Evolutionary conservation across 2,113 vertebrate genomes (phyloP).

Genomic region (Ochotona princeps): DNA sequence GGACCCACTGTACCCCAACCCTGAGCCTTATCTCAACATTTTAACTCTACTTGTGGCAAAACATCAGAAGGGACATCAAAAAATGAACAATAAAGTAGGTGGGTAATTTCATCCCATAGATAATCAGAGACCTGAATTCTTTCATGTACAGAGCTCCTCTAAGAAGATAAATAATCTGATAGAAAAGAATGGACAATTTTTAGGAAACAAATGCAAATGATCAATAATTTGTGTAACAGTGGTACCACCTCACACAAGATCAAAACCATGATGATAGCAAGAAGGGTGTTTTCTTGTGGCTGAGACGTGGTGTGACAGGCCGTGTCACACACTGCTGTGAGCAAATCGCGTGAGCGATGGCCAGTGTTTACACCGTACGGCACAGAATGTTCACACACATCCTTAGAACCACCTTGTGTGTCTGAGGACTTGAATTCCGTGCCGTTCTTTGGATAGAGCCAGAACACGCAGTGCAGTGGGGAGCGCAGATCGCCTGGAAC

Average conservation of each 20-base stretch:
- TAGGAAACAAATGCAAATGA: not conserved
- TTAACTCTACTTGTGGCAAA: no score
- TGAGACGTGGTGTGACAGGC: not conserved
- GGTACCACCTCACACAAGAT: not conserved
- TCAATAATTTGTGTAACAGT: not conserved
- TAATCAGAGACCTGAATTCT: no score
- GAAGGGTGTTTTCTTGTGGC: not conserved
- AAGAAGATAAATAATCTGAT: not conserved
- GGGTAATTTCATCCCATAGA: not conserved
- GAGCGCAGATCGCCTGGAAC: not conserved
- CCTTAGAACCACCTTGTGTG: not conserved
- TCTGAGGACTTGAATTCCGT: not conserved
- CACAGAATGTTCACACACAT: not conserved
- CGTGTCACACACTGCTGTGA: not conserved
- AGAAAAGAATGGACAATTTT: not conserved
- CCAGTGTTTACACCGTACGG: not conserved
- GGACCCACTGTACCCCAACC: no score
- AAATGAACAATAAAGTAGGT: not conserved
- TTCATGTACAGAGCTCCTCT: not conserved
- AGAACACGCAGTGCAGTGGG: not conserved
- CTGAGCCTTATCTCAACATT: no score
- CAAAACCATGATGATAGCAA: not conserved
- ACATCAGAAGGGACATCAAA: not conserved
- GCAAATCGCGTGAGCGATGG: not conserved
- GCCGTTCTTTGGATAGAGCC: no score